A percentile compares a stretch with the other conserved stretches of the same genome.
These are phyloP conservation scores for Megaceryle alcyon DNA, from an alignment of 2,797 vertebrate genomes.

Conservation along the genomic window DNA sequence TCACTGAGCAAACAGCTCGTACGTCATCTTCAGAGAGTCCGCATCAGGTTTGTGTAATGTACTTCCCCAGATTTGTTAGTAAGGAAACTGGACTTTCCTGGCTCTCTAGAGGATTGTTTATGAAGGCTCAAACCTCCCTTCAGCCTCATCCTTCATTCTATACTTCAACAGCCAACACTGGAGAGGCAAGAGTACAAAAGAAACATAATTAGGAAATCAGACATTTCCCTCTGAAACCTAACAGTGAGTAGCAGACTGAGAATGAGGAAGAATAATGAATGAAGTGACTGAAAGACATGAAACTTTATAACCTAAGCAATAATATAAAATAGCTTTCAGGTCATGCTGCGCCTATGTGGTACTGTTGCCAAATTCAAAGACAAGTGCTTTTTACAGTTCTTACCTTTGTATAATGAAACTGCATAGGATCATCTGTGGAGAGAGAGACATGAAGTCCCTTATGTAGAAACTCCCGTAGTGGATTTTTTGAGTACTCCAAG, in stretches of 20 bases:
- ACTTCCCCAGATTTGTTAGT: slow-evolving; percentile 57
- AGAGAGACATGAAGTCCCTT: slow-evolving; percentile 94
- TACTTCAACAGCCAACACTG: slow-evolving; percentile 68
- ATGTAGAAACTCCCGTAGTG: slow-evolving; percentile 92
- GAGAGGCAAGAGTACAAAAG: slow-evolving; percentile 66
- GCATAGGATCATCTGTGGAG: slow-evolving; percentile 97
- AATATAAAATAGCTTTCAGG: background rate
- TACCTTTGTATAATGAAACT: slow-evolving; percentile 99
- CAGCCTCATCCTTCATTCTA: slow-evolving; percentile 68
- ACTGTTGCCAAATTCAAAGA: background rate
- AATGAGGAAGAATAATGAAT: slow-evolving; percentile 44
- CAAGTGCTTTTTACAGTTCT: background rate
- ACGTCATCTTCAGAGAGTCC: background rate
- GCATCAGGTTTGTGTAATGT: background rate
- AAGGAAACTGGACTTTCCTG: slow-evolving; percentile 69
- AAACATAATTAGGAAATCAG: slow-evolving; percentile 66
- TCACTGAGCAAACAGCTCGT: slow-evolving; percentile 1
- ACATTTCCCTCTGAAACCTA: slow-evolving; percentile 52
- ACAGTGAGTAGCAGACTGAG: background rate
- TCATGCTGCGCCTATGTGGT: background rate
- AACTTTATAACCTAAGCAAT: background rate
- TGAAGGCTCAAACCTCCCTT: slow-evolving; percentile 67
- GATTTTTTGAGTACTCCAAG: slow-evolving; percentile 96
- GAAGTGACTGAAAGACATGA: slow-evolving; percentile 25
- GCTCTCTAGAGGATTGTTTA: slow-evolving; percentile 70